These are phyloP conservation scores for Pimpla rufipes DNA, from an alignment of 2,888 invertebrate species.

Conservation along the genomic window DNA sequence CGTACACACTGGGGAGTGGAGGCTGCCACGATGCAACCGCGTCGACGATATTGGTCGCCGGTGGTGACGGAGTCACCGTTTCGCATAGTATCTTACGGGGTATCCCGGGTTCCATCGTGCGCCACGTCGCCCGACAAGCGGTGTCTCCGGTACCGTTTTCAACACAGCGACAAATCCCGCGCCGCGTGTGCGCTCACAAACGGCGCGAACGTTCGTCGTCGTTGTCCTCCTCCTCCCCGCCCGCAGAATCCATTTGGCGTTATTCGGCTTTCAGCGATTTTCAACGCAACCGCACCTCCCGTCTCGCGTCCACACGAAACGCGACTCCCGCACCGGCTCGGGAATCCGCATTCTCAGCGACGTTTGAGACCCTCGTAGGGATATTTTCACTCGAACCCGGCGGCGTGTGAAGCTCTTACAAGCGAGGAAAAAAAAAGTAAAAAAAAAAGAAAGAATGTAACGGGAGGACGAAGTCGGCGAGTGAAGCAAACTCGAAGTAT, in stretches of 20 bases:
- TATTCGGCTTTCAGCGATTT: slow-evolving; percentile 59
- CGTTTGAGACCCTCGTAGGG: slow-evolving; percentile 12
- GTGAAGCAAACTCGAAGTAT: slow-evolving; percentile 18
- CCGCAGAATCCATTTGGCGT: slow-evolving; percentile 58
- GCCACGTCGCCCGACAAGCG: slow-evolving; percentile 44
- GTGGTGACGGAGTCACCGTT: slow-evolving; percentile 12
- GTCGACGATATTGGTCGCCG: not conserved
- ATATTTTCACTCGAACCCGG: slow-evolving; percentile 14
- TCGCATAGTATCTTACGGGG: slow-evolving; percentile 27
- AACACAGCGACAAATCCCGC: slow-evolving; percentile 28
- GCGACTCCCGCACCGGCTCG: not conserved
- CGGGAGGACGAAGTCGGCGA: not conserved
- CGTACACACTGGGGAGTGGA: slow-evolving; percentile 58
- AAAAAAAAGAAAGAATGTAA: not conserved
- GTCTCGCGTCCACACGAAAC: slow-evolving; percentile 22
- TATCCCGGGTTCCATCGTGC: slow-evolving; percentile 53
- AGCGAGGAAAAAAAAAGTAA: not conserved
- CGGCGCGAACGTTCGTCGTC: slow-evolving; percentile 15
- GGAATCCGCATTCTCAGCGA: not conserved
- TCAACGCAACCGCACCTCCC: slow-evolving; percentile 16
- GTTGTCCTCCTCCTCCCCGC: not conserved
- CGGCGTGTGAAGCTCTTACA: slow-evolving; percentile 4
- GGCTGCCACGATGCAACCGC: slow-evolving; percentile 31
- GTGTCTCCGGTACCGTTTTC: slow-evolving; percentile 26
- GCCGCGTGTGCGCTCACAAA: slow-evolving; percentile 23